Evolutionary conservation across 2,113 vertebrate species (phyloP), one percentile per base, ranked within the genome.

Genomic region (Pterophyllum scalare): DNA sequence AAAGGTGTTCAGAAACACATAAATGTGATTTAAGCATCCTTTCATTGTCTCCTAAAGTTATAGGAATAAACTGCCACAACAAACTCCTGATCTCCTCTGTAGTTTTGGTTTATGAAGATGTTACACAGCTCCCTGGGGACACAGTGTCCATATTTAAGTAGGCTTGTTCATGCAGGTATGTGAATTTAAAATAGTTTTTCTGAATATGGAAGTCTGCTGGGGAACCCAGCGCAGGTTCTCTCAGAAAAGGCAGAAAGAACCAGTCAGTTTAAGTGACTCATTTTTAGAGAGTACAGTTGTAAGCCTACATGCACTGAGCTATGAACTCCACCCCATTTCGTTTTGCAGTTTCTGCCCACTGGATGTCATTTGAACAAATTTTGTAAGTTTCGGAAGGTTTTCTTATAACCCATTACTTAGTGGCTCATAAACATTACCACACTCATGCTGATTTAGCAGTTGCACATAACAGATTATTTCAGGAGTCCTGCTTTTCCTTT

Each of bases 141-240:
- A 8, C 13, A 52, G 62, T 84, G 76, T 87, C 89, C 81, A 87
- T 85, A 77, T 88, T 88, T 81, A 87, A 79, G 57, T 64, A 35
- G 49, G 28, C 14, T 28, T 81, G 33, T 86, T 86, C 19, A 56
- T 74, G 67, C 65, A 80, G 72, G 54, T n/a, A 79, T 84, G 59
- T 78, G 84, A 77, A 78, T 87, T 59, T 87, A 77, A 85, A 82
- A 33, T 62, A 79, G 70, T 82, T 31, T 31, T 75, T 43, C 58
- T 77, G 59, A 85, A 79, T 60, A 81, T 82, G 88, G 26, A 43
- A 80, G 79, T 83, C 52, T 80, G 43, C 59, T 26, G 28, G 56
- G 70, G 28, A 24, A 31, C 80, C 33, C 33, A 22, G 49, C 14
- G 40, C 52, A 62, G 5, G 38, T 54, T 77, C 46, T 67, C 40